These are phyloP conservation scores for Rosalia funebris DNA, from an alignment of 2,888 invertebrate genomes.

Conservation along the genomic window DNA sequence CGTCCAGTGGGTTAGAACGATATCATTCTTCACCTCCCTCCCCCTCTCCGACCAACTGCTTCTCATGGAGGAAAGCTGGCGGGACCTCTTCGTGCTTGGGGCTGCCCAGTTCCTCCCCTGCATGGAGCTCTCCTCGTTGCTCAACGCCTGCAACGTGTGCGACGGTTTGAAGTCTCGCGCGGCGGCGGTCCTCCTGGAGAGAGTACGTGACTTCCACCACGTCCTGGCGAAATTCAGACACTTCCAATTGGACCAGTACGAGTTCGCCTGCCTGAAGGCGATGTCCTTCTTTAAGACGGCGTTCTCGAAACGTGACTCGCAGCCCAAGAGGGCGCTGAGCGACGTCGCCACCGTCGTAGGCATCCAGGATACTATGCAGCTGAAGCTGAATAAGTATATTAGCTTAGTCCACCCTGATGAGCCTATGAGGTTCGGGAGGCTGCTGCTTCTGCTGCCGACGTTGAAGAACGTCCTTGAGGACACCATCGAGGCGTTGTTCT, in stretches of 20 bases:
- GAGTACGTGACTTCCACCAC: slow-evolving; percentile 77
- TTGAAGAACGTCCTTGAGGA: slow-evolving; percentile 73
- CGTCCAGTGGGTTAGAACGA: slow-evolving; percentile 86
- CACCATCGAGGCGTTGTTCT: slow-evolving; percentile 86
- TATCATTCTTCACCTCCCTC: slow-evolving; percentile 64
- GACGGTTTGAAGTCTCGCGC: neutral
- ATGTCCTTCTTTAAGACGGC: slow-evolving; percentile 84
- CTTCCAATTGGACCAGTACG: slow-evolving; percentile 81
- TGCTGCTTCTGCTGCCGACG: slow-evolving; percentile 76
- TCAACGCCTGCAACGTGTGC: slow-evolving; percentile 64
- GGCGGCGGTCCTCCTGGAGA: slow-evolving; percentile 61
- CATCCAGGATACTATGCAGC: slow-evolving; percentile 80
- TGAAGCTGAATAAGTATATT: slow-evolving; percentile 76
- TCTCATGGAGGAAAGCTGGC: slow-evolving; percentile 89
- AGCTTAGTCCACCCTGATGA: slow-evolving; percentile 74
- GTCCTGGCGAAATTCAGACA: slow-evolving; percentile 77
- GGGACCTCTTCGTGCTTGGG: slow-evolving; percentile 88
- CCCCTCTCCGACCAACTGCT: slow-evolving; percentile 74
- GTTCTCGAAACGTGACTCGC: slow-evolving; percentile 56
- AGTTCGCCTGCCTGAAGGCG: slow-evolving; percentile 85
- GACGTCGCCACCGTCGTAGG: slow-evolving; percentile 75
- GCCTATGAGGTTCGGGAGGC: slow-evolving; percentile 77
- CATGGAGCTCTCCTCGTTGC: slow-evolving; percentile 73
- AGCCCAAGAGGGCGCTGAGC: slow-evolving; percentile 61
- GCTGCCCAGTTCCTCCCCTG: slow-evolving; percentile 86